Evolutionary conservation across 2,797 vertebrate genomes (phyloP).

Genomic region (Echeneis naucrates): DNA sequence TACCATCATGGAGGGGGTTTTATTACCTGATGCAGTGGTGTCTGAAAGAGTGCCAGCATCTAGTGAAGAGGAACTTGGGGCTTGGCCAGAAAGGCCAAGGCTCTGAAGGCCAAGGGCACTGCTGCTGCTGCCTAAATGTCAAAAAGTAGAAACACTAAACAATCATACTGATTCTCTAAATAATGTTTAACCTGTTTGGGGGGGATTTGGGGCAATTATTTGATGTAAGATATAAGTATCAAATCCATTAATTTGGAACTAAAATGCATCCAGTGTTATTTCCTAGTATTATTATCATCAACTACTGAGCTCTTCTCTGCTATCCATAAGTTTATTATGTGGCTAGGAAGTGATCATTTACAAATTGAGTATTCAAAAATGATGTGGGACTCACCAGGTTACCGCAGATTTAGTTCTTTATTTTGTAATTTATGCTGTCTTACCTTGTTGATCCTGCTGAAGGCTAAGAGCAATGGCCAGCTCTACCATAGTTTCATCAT

Average conservation of each 20-base stretch:
- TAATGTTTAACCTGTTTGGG: not conserved
- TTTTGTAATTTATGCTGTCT: slow-evolving; percentile 12
- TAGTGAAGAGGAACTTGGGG: slow-evolving; percentile 97
- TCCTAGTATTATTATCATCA: no score
- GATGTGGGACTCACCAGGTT: not conserved
- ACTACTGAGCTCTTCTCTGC: no score
- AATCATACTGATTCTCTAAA: not conserved
- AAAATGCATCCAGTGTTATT: no score
- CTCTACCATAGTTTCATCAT: slow-evolving; percentile 99
- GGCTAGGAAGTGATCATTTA: not conserved
- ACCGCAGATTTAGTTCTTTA: not conserved
- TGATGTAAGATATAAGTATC: not conserved
- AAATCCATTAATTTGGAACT: no score
- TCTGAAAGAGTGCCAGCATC: slow-evolving; percentile 99
- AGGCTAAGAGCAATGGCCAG: slow-evolving; percentile 97
- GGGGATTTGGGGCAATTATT: not conserved
- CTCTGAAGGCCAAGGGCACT: slow-evolving; percentile 98
- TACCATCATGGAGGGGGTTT: slow-evolving; percentile 7
- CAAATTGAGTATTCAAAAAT: not conserved
- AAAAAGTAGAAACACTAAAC: slow-evolving; percentile 21
- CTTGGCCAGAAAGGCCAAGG: slow-evolving; percentile 96
- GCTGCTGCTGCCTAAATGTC: slow-evolving; percentile 93
- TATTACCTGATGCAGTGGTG: slow-evolving; percentile 99
- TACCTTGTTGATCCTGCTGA: slow-evolving; percentile 98
- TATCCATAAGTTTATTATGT: not conserved